Evolutionary conservation across 2,888 invertebrate species (phyloP).

Genomic region (Cheiracanthium punctorium): DNA sequence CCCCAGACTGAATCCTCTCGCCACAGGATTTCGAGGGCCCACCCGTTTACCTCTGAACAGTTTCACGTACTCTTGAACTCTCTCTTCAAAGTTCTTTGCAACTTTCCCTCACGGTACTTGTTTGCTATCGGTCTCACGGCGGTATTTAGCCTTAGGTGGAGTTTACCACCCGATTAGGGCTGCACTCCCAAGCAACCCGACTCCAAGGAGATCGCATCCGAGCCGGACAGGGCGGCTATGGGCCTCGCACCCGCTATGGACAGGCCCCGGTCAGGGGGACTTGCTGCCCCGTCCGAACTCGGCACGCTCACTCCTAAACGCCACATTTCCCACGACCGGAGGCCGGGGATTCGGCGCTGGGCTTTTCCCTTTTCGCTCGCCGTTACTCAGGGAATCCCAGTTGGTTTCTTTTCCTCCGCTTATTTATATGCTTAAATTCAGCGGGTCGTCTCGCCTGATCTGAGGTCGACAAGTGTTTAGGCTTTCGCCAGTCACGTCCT

Average conservation of each 20-base stretch:
- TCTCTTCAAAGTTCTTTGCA: conserved; percentile 84
- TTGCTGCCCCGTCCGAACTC: too few relatives aligned
- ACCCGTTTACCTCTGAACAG: conserved; percentile 75
- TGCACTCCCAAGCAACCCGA: too few relatives aligned
- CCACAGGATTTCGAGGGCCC: conserved; percentile 55
- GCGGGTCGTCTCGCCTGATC: conserved; percentile 76
- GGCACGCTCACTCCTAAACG: too few relatives aligned
- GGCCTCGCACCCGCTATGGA: too few relatives aligned
- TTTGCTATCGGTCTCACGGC: conserved; percentile 81
- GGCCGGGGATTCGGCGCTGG: background rate
- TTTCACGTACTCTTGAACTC: conserved; percentile 77
- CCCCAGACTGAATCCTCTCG: conserved; percentile 43
- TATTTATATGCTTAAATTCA: conserved; percentile 83
- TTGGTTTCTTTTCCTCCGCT: conserved; percentile 84
- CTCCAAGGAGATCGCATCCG: too few relatives aligned
- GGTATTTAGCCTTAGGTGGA: background rate
- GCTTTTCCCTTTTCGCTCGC: conserved; percentile 39
- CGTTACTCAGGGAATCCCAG: conserved; percentile 81
- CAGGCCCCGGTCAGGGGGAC: too few relatives aligned
- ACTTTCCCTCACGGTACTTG: conserved; percentile 83
- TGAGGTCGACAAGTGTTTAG: conserved; percentile 60
- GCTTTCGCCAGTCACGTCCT: too few relatives aligned
- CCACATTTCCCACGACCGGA: too few relatives aligned
- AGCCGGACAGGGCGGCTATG: too few relatives aligned
- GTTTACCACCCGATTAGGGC: too few relatives aligned